phyloP scores from a whole-genome alignment of 2,113 vertebrate species.

The Chlorodrepanis virens region DNA sequence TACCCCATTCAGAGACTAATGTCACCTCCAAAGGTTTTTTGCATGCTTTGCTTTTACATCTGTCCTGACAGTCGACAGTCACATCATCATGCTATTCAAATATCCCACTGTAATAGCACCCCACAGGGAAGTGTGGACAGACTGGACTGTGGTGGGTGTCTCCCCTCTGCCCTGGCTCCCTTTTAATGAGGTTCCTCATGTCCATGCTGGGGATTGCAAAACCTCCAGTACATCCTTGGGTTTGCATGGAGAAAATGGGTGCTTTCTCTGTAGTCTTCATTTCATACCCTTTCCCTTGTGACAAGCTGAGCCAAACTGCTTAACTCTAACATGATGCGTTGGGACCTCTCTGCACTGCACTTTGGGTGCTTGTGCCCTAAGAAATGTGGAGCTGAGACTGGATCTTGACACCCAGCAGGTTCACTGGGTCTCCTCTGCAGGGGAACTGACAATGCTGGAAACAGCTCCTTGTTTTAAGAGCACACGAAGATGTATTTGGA shows the following conservation, averaged over 20 bases:
- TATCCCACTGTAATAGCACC: not conserved
- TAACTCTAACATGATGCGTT: not conserved
- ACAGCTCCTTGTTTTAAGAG: not conserved
- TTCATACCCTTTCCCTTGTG: not conserved
- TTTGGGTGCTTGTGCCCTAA: fast-evolving
- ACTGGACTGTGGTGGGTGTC: not conserved
- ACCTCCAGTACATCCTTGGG: not conserved
- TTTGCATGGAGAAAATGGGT: not conserved
- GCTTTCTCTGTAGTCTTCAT: not conserved
- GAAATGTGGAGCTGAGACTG: not conserved
- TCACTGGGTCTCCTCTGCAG: not conserved
- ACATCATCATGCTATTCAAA: fast-evolving
- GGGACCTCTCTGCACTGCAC: not conserved
- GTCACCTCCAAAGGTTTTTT: not conserved
- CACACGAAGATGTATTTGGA: not conserved
- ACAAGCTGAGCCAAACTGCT: not conserved
- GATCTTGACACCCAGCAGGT: fast-evolving
- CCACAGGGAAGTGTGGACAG: not conserved
- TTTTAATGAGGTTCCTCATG: not conserved
- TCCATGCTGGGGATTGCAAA: not conserved
- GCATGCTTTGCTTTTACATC: not conserved
- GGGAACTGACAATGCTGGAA: not conserved
- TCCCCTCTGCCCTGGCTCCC: not conserved
- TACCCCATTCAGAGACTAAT: not conserved
- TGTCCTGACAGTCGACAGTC: not conserved